Conservation (phyloP, 2,797 vertebrate species). For the Argya squamiceps region DNA sequence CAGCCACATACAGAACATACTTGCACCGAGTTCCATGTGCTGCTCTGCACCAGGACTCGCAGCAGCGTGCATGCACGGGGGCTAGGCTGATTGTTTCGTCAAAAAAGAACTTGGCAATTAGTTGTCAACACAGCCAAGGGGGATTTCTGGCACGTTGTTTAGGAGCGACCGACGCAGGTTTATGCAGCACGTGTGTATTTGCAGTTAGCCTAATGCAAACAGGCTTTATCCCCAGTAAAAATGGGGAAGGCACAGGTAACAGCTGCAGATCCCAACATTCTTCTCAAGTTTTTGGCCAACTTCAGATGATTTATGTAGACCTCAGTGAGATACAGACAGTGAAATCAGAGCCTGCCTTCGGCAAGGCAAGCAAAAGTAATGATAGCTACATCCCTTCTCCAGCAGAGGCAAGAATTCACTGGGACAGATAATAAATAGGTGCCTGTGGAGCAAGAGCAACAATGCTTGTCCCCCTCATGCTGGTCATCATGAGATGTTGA, state of each 20-base stretch:
- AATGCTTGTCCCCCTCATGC: neutral
- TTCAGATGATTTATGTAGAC: neutral
- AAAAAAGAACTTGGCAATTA: neutral
- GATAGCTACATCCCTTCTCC: neutral
- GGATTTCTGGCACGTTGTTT: neutral
- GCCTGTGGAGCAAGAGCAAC: neutral
- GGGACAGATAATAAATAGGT: neutral
- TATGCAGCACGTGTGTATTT: neutral
- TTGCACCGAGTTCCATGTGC: neutral
- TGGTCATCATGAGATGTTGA: neutral
- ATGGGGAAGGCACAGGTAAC: neutral
- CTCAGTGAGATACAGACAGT: neutral
- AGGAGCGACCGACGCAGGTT: neutral
- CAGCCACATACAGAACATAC: constrained; percentile 54
- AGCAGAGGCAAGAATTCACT: neutral
- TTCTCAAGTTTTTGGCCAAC: neutral
- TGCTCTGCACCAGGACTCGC: neutral
- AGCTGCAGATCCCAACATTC: neutral
- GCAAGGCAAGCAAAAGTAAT: neutral
- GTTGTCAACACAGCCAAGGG: neutral
- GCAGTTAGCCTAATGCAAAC: accelerated
- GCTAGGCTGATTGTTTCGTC: neutral
- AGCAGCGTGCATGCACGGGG: neutral
- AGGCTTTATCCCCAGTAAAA: neutral
- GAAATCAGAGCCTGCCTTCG: neutral